Conservation (phyloP, 2,113 vertebrate species). For the Bothrops jararaca region DNA sequence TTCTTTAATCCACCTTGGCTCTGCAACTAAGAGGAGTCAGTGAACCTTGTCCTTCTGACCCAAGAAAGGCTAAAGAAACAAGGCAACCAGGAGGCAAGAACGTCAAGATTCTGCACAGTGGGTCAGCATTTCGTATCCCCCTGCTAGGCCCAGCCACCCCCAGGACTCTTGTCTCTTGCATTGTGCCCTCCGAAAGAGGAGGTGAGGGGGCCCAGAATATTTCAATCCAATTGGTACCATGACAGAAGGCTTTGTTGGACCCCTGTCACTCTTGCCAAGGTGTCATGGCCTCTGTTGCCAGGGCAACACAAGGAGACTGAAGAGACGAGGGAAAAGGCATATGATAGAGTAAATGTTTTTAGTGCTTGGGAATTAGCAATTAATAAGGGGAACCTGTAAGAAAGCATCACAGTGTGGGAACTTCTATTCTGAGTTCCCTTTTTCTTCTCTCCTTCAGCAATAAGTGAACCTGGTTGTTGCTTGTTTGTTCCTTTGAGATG, state of each 20-base stretch:
- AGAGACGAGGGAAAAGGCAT: conserved; percentile 41
- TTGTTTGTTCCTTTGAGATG: neutral
- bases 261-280: conserved; percentile 49
- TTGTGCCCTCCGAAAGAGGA: neutral
- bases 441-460: neutral
- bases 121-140: neutral
- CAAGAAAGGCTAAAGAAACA: neutral
- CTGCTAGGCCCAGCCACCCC: conserved; percentile 43
- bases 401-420: neutral
- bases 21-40: neutral
- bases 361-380: neutral
- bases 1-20: conserved; percentile 35
- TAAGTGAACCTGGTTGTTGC: neutral
- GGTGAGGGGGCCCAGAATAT: conserved; percentile 19
- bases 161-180: conserved; percentile 14
- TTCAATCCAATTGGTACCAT: conserved; percentile 28
- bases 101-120: neutral
- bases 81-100: conserved; percentile 1
- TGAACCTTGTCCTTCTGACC: conserved; percentile 60
- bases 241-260: conserved; percentile 58
- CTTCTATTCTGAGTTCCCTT: neutral
- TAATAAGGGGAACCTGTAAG: neutral
- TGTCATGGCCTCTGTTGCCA: conserved; percentile 57
- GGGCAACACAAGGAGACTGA: conserved; percentile 34
- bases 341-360: neutral